Evolutionary conservation across 2,888 invertebrate genomes (phyloP).

Genomic region (Drosophila leonis): DNA sequence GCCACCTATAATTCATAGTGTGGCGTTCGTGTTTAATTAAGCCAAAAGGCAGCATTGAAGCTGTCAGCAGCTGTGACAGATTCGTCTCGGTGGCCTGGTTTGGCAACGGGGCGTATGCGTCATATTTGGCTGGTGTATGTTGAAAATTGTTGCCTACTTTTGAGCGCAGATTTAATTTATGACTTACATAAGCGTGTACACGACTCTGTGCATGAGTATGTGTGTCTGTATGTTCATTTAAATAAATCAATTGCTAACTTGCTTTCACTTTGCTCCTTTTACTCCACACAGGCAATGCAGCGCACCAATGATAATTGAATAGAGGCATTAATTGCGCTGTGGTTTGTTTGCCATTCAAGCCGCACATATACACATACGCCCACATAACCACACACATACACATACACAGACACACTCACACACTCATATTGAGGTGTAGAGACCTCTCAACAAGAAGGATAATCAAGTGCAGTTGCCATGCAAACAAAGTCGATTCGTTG

Average conservation of each 20-base stretch:
- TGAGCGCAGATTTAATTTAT: conserved; percentile 42
- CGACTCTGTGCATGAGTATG: background rate
- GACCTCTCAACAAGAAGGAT: conserved; percentile 30
- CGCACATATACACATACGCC: conserved; percentile 25
- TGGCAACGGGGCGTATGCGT: conserved; percentile 42
- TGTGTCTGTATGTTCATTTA: background rate
- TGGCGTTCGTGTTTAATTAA: conserved; percentile 61
- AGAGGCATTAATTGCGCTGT: conserved; percentile 63
- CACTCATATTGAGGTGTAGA: background rate
- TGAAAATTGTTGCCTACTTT: conserved; percentile 46
- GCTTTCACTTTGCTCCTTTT: conserved; percentile 10
- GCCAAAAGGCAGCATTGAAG: conserved; percentile 48
- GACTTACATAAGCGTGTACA: background rate
- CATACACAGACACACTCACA: conserved; percentile 10
- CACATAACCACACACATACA: conserved; percentile 5
- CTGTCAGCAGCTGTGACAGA: conserved; percentile 55
- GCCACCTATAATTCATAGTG: rapidly evolving
- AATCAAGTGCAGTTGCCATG: conserved; percentile 57
- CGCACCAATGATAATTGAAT: conserved; percentile 73
- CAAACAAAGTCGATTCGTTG: conserved; percentile 42
- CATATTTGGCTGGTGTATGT: conserved; percentile 11
- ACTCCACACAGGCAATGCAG: conserved; percentile 47
- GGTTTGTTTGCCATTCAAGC: conserved; percentile 60
- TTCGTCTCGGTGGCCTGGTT: conserved; percentile 4
- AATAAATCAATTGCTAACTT: conserved; percentile 36